phyloP scores from a whole-genome alignment of 2,797 vertebrate species.

The Staurois parvus region DNA sequence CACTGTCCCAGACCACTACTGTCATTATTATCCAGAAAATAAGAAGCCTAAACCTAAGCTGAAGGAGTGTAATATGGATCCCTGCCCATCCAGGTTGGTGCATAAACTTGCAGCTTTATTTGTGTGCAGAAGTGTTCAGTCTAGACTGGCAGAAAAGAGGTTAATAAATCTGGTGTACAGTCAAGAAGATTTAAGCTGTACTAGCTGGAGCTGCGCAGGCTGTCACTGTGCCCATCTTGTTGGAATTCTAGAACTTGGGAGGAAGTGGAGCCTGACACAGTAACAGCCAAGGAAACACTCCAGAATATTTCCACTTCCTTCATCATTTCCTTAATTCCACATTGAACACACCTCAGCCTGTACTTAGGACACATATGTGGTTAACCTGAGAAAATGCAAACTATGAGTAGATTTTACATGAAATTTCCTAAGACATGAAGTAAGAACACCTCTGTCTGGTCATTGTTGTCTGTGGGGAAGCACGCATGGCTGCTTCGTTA shows the following conservation, averaged over 20 bases:
- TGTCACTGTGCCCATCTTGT: conserved; percentile 1
- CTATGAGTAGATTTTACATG: conserved; percentile 34
- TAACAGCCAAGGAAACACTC: conserved; percentile 70
- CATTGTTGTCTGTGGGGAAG: conserved; percentile 51
- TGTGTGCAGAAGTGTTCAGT: not conserved
- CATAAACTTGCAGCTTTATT: not conserved
- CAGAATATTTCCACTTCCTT: conserved; percentile 74
- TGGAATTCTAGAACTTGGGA: conserved; percentile 15
- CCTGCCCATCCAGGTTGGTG: conserved; percentile 87
- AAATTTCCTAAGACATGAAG: conserved; percentile 26
- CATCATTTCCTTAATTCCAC: conserved; percentile 71
- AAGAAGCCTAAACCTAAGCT: conserved; percentile 94
- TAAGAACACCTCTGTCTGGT: conserved; percentile 52
- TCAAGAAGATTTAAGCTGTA: conserved; percentile 4
- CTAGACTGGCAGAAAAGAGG: not conserved
- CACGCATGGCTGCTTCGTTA: conserved; percentile 53
- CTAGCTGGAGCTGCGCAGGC: not conserved
- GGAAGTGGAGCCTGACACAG: conserved; percentile 31
- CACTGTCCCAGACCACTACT: conserved; percentile 85
- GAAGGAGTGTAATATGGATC: conserved; percentile 92
- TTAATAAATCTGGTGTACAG: not conserved
- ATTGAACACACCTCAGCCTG: conserved; percentile 48
- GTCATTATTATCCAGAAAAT: conserved; percentile 89
- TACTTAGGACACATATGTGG: conserved; percentile 41
- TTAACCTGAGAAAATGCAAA: conserved; percentile 32